Percentiles rank a stretch among this genome's conserved stretches.
These are phyloP conservation scores for Drosophila bocki DNA, from an alignment of 1,140 invertebrate genomes.

Conservation along the genomic window DNA sequence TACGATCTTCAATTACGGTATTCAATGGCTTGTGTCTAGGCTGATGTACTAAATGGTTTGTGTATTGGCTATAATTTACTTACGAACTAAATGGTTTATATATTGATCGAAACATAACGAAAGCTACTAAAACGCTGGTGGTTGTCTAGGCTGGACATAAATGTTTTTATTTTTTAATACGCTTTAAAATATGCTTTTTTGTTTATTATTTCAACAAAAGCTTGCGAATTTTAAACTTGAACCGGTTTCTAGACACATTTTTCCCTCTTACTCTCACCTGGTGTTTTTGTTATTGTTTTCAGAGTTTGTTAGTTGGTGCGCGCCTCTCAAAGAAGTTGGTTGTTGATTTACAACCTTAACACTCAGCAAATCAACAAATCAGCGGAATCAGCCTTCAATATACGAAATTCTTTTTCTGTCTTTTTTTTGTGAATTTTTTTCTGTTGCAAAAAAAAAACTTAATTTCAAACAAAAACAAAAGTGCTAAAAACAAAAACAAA, in stretches of 20 bases:
- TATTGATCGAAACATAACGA: neutral
- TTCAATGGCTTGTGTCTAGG: neutral
- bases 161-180: neutral
- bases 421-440: constrained; percentile 14
- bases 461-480: constrained; percentile 9
- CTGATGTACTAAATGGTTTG: neutral
- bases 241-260: constrained; percentile 33
- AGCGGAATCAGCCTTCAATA: constrained; percentile 10
- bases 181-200: constrained; percentile 12
- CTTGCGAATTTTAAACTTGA: constrained; percentile 9
- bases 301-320: constrained; percentile 63
- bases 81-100: neutral
- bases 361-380: constrained; percentile 29
- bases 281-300: constrained; percentile 65
- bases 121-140: neutral
- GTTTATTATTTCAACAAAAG: neutral
- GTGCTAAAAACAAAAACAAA: neutral
- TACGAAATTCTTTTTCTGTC: neutral
- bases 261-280: constrained; percentile 21
- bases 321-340: constrained; percentile 69
- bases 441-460: constrained; percentile 1
- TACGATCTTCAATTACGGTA: neutral
- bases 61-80: neutral
- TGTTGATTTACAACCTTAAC: constrained; percentile 51
- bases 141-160: neutral